phyloP scores from a whole-genome alignment of 2,888 invertebrate species.

The Eilema griseolum region DNA sequence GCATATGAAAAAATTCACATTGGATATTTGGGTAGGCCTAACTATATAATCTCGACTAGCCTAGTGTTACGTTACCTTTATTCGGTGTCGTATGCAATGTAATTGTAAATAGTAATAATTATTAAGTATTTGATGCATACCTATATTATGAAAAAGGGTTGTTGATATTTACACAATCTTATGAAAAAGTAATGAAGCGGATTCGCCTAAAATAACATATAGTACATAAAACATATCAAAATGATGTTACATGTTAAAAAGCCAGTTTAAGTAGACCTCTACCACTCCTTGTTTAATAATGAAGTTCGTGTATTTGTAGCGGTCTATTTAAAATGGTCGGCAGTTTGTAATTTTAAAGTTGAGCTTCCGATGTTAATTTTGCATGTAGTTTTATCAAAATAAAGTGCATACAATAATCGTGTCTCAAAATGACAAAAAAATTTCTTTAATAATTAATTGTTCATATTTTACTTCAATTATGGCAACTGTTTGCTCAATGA shows the following conservation, averaged over 20 bases:
- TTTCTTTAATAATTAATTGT: constrained; percentile 54
- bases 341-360: constrained; percentile 60
- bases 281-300: constrained; percentile 40
- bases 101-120: constrained; percentile 65
- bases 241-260: constrained; percentile 66
- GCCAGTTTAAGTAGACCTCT: constrained; percentile 54
- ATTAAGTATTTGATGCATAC: constrained; percentile 55
- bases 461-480: constrained; percentile 70
- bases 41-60: constrained; percentile 73
- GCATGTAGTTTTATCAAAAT: constrained; percentile 67
- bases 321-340: constrained; percentile 53
- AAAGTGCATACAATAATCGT: constrained; percentile 69
- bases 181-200: constrained; percentile 65
- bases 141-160: constrained; percentile 63
- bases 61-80: constrained; percentile 72
- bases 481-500: constrained; percentile 80
- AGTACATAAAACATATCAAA: constrained; percentile 86
- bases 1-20: constrained; percentile 58
- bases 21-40: constrained; percentile 73
- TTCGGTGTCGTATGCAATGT: constrained; percentile 70
- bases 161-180: constrained; percentile 73
- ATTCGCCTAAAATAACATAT: constrained; percentile 77
- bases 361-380: constrained; percentile 81
- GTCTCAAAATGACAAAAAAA: constrained; percentile 75
- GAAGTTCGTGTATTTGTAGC: constrained; percentile 44